Conservation (phyloP, 2,888 invertebrate genomes). For the Octonoba sinensis region DNA sequence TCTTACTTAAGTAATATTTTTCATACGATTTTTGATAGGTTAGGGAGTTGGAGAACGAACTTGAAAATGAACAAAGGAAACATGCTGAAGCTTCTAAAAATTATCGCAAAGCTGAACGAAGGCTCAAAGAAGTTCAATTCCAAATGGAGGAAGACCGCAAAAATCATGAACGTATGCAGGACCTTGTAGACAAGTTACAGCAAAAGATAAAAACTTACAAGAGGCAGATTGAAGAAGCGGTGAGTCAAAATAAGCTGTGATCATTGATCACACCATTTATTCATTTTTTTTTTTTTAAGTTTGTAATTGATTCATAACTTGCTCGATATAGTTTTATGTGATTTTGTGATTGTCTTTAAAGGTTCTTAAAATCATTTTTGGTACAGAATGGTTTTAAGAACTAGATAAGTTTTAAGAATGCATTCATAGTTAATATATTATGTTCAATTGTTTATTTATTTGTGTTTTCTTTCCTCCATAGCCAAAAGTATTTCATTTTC, state of each 20-base stretch:
- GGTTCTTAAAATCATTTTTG: background rate
- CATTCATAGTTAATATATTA: background rate
- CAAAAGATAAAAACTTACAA: constrained; percentile 99
- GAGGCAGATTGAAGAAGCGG: constrained; percentile 99
- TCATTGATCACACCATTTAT: background rate
- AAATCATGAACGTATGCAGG: constrained; percentile 99
- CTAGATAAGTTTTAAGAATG: no score
- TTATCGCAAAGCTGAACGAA: constrained; percentile 95
- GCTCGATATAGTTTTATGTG: background rate
- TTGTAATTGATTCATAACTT: background rate
- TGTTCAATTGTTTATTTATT: no score
- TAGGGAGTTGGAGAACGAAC: constrained; percentile 94
- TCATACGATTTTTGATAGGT: constrained; percentile 75
- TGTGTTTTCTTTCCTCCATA: background rate
- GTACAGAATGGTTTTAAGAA: no score
- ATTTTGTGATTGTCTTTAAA: background rate
- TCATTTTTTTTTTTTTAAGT: background rate
- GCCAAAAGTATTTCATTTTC: no score
- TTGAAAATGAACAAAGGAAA: constrained; percentile 98
- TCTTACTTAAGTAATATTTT: no score
- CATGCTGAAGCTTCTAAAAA: constrained; percentile 99
- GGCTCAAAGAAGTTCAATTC: constrained; percentile 98
- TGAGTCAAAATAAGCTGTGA: constrained; percentile 70
- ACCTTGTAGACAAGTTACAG: constrained; percentile 98
- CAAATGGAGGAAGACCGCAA: constrained; percentile 99